phyloP scores from a whole-genome alignment of 2,113 vertebrate species.

The Danionella cerebrum region DNA sequence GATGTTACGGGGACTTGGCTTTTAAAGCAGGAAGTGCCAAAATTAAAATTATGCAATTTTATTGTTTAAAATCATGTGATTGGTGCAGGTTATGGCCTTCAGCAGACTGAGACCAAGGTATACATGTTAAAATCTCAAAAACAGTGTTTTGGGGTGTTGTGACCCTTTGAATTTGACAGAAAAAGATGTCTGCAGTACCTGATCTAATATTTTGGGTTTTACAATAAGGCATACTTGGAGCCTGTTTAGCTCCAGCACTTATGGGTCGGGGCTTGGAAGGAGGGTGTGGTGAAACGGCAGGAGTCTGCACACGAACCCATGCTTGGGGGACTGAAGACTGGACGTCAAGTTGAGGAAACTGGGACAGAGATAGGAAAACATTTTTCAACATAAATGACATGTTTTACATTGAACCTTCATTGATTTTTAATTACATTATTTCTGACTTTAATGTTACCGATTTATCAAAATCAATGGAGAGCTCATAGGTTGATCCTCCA shows the following conservation, averaged over 20 bases:
- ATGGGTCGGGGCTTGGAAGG: slow-evolving; percentile 18
- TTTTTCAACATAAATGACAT: neutral
- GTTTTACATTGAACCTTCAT: neutral
- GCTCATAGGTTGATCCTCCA: slow-evolving; percentile 51
- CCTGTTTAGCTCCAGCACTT: slow-evolving; percentile 24
- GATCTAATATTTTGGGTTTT: slow-evolving; percentile 2
- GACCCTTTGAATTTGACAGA: too few species aligned
- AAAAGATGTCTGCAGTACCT: neutral
- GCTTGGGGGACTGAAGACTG: neutral
- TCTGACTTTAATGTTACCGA: slow-evolving; percentile 44
- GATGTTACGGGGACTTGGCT: too few species aligned
- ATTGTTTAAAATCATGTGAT: too few species aligned
- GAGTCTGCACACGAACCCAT: neutral
- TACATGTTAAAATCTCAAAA: too few species aligned
- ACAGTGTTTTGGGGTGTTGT: too few species aligned
- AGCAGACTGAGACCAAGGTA: too few species aligned
- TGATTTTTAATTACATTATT: too few species aligned
- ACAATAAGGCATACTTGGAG: neutral
- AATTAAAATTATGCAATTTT: too few species aligned
- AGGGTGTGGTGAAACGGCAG: slow-evolving; percentile 15
- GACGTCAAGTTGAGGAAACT: slow-evolving; percentile 24
- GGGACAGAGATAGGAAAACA: neutral
- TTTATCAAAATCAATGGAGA: slow-evolving; percentile 52
- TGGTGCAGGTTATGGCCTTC: too few species aligned
- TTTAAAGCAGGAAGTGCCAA: too few species aligned